A percentile compares a stretch with the other conserved stretches of the same genome.
Evolutionary conservation across 2,888 invertebrate species (phyloP).

Genomic region (Penaeus monodon): DNA sequence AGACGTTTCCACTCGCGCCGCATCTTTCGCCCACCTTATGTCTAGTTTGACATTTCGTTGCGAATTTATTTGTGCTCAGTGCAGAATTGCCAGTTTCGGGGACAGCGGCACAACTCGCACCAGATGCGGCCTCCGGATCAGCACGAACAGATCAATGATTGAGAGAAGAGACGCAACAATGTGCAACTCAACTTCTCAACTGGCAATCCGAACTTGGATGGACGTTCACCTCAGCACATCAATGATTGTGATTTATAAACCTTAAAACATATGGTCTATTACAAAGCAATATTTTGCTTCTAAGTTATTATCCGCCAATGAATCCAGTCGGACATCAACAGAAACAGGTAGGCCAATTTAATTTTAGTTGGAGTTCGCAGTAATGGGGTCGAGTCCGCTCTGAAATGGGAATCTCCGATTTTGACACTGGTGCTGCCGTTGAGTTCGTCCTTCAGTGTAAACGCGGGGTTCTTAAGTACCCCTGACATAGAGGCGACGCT

Average conservation of each 20-base stretch:
- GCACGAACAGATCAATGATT: conserved; percentile 3
- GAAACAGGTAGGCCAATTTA: conserved; percentile 13
- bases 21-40: too few relatives aligned
- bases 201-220: conserved; percentile 46
- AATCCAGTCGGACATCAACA: conserved; percentile 1
- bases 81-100: too few relatives aligned
- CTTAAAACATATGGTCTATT: conserved; percentile 27
- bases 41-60: too few relatives aligned
- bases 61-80: too few relatives aligned
- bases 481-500: conserved; percentile 53
- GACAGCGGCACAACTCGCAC: too few relatives aligned
- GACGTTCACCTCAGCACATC: conserved; percentile 42
- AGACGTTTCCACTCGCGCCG: too few relatives aligned
- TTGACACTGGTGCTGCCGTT: conserved; percentile 39
- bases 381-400: conserved; percentile 32
- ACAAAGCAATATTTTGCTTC: conserved; percentile 33
- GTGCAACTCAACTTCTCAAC: conserved; percentile 42
- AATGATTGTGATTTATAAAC: conserved; percentile 44
- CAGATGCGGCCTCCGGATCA: too few relatives aligned
- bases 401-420: conserved; percentile 44
- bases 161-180: conserved; percentile 35
- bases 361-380: conserved; percentile 17
- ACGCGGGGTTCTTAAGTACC: conserved; percentile 45
- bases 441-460: conserved; percentile 53
- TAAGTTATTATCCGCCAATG: conserved; percentile 29